Evolutionary conservation across 1,140 invertebrate genomes (phyloP).

Genomic region (Ceratoteleas bidentatus): DNA sequence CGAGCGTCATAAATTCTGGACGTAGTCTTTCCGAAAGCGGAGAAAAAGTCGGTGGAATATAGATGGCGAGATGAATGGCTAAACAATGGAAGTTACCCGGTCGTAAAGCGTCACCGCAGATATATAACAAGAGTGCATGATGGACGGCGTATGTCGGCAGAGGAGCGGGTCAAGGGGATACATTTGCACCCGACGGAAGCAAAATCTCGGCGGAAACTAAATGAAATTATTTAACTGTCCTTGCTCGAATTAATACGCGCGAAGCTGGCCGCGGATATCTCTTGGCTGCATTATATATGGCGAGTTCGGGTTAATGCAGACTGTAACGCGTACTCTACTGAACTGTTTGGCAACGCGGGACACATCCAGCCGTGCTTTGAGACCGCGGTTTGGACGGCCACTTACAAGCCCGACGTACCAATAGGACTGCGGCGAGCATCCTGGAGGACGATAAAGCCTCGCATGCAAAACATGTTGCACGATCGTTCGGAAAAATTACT

Average conservation of each 20-base stretch:
- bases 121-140: constrained; percentile 52
- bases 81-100: constrained; percentile 58
- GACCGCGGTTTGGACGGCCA: no score
- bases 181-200: constrained; percentile 56
- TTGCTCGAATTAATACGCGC: constrained; percentile 59
- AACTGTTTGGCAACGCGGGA: constrained; percentile 44
- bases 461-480: no score
- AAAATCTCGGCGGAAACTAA: constrained; percentile 59
- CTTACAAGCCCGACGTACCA: no score
- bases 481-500: no score
- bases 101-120: constrained; percentile 54
- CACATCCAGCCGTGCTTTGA: constrained; percentile 6
- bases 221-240: constrained; percentile 63
- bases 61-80: constrained; percentile 29
- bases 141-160: constrained; percentile 58
- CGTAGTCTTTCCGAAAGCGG: no score
- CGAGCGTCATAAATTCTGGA: no score
- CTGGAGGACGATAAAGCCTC: no score
- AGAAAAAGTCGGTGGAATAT: neutral
- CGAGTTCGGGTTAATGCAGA: constrained; percentile 49
- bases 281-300: constrained; percentile 55
- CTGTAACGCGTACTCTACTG: constrained; percentile 25
- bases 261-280: constrained; percentile 52
- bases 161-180: constrained; percentile 26
- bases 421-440: no score